These are phyloP conservation scores for Drosophila kanekoi DNA, from an alignment of 2,888 invertebrate species.

Conservation along the genomic window DNA sequence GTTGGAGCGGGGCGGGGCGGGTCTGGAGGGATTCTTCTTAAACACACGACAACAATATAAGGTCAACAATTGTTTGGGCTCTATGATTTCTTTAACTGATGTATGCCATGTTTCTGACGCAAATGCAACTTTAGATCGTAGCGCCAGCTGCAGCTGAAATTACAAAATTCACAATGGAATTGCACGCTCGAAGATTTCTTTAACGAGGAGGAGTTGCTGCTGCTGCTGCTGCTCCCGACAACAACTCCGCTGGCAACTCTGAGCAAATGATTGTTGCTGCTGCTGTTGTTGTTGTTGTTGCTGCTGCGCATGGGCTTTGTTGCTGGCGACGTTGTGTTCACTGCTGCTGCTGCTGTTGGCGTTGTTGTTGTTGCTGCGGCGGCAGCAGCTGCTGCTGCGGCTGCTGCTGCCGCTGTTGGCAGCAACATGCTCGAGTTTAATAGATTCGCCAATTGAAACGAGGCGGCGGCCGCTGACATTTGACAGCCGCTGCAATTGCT, in stretches of 20 bases:
- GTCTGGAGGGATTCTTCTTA: not conserved
- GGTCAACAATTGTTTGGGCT: conserved; percentile 2
- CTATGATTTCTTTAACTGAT: conserved; percentile 85
- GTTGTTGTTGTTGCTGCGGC: conserved; percentile 22
- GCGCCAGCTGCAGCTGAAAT: conserved; percentile 85
- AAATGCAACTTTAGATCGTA: conserved; percentile 85
- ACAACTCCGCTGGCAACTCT: conserved; percentile 8
- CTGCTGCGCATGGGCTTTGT: conserved; percentile 16
- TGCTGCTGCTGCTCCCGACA: conserved; percentile 6
- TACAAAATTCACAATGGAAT: conserved; percentile 84
- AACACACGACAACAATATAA: not conserved
- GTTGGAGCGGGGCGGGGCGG: not conserved
- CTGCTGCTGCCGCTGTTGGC: conserved; percentile 59
- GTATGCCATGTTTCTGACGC: conserved; percentile 85
- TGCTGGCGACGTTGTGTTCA: conserved; percentile 9
- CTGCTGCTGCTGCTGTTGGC: conserved; percentile 18
- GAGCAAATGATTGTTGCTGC: conserved; percentile 24
- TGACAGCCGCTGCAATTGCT: conserved; percentile 81
- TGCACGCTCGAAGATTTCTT: conserved; percentile 76
- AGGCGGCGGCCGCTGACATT: conserved; percentile 82
- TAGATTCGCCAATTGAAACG: conserved; percentile 83
- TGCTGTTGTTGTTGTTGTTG: conserved; percentile 13
- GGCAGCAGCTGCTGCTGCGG: conserved; percentile 28
- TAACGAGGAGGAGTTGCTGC: conserved; percentile 36
- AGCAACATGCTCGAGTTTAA: conserved; percentile 81